Evolutionary conservation across 2,797 vertebrate genomes (phyloP), one percentile per base, ranked within the genome.

Genomic region (Choloepus didactylus): DNA sequence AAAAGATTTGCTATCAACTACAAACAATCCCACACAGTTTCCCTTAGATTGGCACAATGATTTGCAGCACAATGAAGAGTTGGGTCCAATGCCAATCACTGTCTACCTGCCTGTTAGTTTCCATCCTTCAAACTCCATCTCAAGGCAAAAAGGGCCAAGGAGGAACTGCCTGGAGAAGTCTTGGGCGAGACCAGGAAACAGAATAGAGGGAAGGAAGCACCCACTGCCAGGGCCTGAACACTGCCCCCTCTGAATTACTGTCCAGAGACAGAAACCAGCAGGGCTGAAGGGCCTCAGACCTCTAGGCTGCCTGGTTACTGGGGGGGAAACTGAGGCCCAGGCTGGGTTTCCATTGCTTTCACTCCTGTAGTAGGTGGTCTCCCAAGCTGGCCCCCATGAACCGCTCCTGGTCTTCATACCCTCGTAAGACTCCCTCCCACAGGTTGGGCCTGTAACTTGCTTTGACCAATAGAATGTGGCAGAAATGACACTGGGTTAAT

Each of bases 31-130:
- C 49, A 54, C 44, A 4, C 54, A 1, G 9, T 29, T 72, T 84
- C 79, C 62, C 59, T 73, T 67, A 31, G 67, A 62, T 49, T 82
- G 85, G 79, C 81, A 87, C 54, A 15, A 8, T 69, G 95, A 73
- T 62, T 59, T 95, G n/a, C 56, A 83, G n/a, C 62, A 38, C 93
- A 79, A 86, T 56, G 76, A 94, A 84, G 84, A 89, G 19, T 19
- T 75, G 73, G 64, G 27, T 84, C 54, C 60, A 15, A 49, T 23
- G 44, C 46, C 84, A 73, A n/a, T 94, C 85, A 51, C 69, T 92
- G 72, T 88, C 75, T 85, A 79, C 44, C 35, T 87, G 41, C 77
- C 67, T 46, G n/a, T 38, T 62, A 89, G 41, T 80, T 62, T 60
- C 83, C 7, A 41, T 60, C 49, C 69, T 93, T 94, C 88, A 73